Evolutionary conservation across 2,888 invertebrate species (phyloP).

Genomic region (Eristalinus aeneus): DNA sequence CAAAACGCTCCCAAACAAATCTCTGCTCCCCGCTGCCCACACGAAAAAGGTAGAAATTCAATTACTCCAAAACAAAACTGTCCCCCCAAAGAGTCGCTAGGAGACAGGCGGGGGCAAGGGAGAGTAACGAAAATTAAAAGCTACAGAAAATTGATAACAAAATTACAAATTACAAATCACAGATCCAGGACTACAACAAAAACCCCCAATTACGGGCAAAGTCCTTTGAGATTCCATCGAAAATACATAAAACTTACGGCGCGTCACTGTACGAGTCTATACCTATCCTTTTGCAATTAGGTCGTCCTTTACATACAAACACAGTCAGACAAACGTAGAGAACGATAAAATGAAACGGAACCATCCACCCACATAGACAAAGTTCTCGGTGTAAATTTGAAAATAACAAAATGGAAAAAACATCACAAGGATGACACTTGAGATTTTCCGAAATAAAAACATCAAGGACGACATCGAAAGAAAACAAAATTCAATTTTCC

Average conservation of each 20-base stretch:
- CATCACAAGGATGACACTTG: neutral
- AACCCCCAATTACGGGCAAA: slow-evolving; percentile 8
- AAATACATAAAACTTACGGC: slow-evolving; percentile 10
- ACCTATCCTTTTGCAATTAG: slow-evolving; percentile 50
- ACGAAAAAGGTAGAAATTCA: slow-evolving; percentile 24
- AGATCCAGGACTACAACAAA: slow-evolving; percentile 7
- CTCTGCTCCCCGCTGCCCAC: neutral
- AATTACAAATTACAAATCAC: slow-evolving; percentile 44
- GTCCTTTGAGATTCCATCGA: slow-evolving; percentile 30
- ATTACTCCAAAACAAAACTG: slow-evolving; percentile 36
- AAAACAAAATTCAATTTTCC: slow-evolving; percentile 67
- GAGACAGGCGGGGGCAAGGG: neutral
- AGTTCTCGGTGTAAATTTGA: slow-evolving; percentile 41
- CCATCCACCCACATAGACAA: slow-evolving; percentile 14
- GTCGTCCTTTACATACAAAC: slow-evolving; percentile 42
- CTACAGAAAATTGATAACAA: slow-evolving; percentile 48
- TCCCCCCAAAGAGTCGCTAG: neutral
- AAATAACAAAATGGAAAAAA: neutral
- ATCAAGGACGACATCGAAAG: slow-evolving; percentile 65
- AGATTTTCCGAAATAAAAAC: slow-evolving; percentile 38
- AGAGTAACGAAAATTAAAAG: slow-evolving; percentile 30
- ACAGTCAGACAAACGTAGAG: neutral
- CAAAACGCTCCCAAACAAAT: neutral
- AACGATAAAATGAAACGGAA: neutral
- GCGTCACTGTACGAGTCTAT: neutral